Percentiles rank a stretch among this genome's conserved stretches.
These are phyloP conservation scores for Mareca strepera DNA, from an alignment of 2,797 vertebrate species.

Conservation along the genomic window DNA sequence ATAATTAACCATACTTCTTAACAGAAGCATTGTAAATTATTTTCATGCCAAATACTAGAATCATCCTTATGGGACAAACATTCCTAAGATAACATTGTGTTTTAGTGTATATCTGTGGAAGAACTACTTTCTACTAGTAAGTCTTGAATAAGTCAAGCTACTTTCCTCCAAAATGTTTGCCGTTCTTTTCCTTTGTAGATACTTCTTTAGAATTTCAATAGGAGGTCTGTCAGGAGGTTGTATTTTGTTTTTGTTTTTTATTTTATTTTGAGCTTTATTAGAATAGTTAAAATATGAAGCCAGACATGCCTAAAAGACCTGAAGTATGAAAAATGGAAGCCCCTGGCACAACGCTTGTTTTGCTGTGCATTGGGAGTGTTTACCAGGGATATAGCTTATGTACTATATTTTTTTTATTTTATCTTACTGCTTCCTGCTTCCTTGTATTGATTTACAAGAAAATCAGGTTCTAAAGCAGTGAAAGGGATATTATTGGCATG, in stretches of 20 bases:
- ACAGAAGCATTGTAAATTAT: background rate
- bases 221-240: background rate
- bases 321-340: background rate
- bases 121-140: background rate
- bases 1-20: background rate
- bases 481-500: background rate
- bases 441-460: background rate
- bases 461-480: background rate
- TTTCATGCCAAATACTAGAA: slow-evolving; percentile 23
- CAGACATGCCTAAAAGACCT: background rate
- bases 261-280: background rate
- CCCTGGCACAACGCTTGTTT: background rate
- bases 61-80: background rate
- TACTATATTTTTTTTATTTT: background rate
- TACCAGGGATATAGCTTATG: background rate
- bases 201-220: background rate
- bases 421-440: background rate
- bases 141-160: background rate
- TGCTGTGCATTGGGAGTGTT: background rate
- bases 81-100: background rate
- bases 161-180: background rate
- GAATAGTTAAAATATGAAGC: background rate
- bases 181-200: background rate
- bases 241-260: background rate
- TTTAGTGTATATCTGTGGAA: background rate